These are phyloP conservation scores for mouse (Mus musculus) DNA, from an alignment of 2,113 vertebrate genomes.

Conservation along the genomic window DNA sequence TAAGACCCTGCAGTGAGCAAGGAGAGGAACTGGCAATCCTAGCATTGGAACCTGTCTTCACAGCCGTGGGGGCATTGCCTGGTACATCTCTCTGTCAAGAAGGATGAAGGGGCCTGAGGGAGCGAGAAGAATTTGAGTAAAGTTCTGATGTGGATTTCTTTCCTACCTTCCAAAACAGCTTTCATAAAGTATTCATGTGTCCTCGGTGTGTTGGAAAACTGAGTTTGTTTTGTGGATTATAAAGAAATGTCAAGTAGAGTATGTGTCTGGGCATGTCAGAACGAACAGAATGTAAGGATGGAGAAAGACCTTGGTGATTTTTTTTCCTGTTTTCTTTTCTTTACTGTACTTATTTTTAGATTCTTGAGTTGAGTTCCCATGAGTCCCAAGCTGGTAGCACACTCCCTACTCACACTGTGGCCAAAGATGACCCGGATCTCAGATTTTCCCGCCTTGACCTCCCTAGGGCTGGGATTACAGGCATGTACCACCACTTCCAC, in stretches of 20 bases:
- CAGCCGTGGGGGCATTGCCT: rapidly evolving
- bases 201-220: background rate
- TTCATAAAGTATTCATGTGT: background rate
- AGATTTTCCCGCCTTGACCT: background rate
- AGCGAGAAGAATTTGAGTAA: background rate
- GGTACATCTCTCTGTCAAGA: rapidly evolving
- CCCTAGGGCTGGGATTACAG: background rate
- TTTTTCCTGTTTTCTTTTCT: background rate
- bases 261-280: background rate
- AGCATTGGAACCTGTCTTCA: background rate
- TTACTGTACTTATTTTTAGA: background rate
- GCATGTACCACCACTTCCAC: background rate
- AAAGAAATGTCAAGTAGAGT: background rate
- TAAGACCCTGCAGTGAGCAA: background rate
- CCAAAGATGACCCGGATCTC: background rate
- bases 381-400: background rate
- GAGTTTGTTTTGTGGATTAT: background rate
- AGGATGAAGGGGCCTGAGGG: too few relatives aligned
- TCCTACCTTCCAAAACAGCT: background rate
- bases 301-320: background rate
- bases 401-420: background rate
- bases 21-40: background rate
- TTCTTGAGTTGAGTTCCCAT: background rate
- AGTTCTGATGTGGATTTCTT: background rate
- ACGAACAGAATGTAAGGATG: background rate